Base-by-base conservation (phyloP, 2,113 vertebrate species). In the Himantopus leucocephalus region DNA sequence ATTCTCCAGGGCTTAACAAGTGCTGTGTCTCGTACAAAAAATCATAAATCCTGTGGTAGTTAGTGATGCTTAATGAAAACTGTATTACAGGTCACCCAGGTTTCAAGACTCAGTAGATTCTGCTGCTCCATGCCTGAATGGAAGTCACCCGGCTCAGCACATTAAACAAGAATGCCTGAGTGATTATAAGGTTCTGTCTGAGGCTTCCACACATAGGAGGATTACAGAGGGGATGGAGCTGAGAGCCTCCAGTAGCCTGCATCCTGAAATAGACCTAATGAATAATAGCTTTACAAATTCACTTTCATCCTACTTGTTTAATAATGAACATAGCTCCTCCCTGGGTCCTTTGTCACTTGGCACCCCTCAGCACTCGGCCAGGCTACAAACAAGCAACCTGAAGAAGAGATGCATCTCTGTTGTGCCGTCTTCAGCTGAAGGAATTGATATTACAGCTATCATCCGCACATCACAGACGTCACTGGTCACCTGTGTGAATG, bases 81-180 rank as follows among this genome's bases (percentile, higher is more conserved):
- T 98, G 66, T 98, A 87, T 98, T 98, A 35, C 98, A 99, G 98
- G 97, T 98, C 98, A 22, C 97, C 98, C 62, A 96, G 96, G 66
- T 98, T 98, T 94, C 98, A 98, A 93, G 97, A 97, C 34, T 90
- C 96, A 3, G 90, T 97, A 92, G 97, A 98, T 93, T 96, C 98
- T 97, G 97, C 98, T 39, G 85, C 98, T 12, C 92, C 97, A 87
- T 97, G 97, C 94, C 96, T 98, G 95, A 97, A 98, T 75, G 90
- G 98, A 96, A 97, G 97, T 81, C 96, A 97, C 53, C 63, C 97
- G 3, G 67, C 98, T 78, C 99, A 99, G 92, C 97, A 98, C 56
- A 98, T 99, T 98, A 99, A 99, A 97, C 99, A 99, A 96, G 99
- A 99, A 97, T 98, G 97, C 92, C 97, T 97, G 6, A 97, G 98